phyloP scores from a whole-genome alignment of 2,797 vertebrate genomes.

The Phaenicophaeus curvirostris region DNA sequence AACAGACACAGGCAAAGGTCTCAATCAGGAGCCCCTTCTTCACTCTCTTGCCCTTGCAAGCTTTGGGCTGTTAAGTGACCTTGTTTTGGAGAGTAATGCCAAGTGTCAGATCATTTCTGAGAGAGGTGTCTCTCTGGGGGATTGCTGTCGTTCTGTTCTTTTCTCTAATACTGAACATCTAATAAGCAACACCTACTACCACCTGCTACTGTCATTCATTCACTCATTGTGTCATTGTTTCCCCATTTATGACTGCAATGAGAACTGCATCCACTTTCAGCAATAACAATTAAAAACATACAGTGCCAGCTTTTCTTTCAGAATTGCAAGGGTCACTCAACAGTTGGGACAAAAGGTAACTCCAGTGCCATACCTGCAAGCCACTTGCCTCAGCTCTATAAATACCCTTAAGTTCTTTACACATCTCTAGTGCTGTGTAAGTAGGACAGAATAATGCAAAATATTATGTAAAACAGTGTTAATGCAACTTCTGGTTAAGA shows the following conservation, averaged over 20 bases:
- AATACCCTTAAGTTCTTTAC: conserved; percentile 31
- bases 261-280: conserved; percentile 10
- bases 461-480: conserved; percentile 49
- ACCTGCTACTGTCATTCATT: conserved; percentile 62
- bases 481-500: conserved; percentile 55
- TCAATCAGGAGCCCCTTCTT: not conserved
- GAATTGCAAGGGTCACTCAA: not conserved
- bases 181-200: conserved; percentile 67
- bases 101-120: conserved; percentile 25
- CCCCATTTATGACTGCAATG: conserved; percentile 3
- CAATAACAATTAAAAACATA: conserved; percentile 1
- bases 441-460: conserved; percentile 55
- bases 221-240: conserved; percentile 32
- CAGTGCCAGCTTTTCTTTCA: not conserved
- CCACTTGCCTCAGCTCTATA: not conserved
- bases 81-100: not conserved
- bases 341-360: not conserved
- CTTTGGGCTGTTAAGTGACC: not conserved
- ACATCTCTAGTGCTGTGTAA: not conserved
- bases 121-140: conserved; percentile 11
- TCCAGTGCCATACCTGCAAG: not conserved
- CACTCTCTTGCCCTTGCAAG: not conserved
- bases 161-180: conserved; percentile 43
- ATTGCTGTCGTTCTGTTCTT: conserved; percentile 18
- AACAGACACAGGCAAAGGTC: not conserved